Evolutionary conservation across 2,113 vertebrate species (phyloP).

Genomic region (Tapirus terrestris): DNA sequence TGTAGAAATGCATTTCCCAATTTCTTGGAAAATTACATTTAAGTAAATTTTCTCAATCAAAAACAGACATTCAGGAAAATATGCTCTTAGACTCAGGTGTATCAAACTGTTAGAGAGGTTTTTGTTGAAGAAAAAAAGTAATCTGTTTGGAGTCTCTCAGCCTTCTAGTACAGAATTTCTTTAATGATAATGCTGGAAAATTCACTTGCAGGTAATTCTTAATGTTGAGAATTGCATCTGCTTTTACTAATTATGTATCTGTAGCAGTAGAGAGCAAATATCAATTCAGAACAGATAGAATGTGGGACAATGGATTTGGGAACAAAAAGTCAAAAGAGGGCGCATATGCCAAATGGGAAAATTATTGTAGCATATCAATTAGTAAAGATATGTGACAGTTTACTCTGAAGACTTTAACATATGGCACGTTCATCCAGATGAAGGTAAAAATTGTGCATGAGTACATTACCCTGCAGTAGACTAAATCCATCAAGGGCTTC

Average conservation of each 20-base stretch:
- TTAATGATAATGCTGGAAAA: conserved; percentile 43
- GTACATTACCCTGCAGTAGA: conserved; percentile 24
- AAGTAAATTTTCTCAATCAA: conserved; percentile 55
- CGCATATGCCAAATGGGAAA: conserved; percentile 55
- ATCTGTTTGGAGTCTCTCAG: not conserved
- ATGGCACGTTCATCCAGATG: conserved; percentile 27
- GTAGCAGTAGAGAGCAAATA: conserved; percentile 40
- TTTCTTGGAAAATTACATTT: conserved; percentile 53
- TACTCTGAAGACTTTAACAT: conserved; percentile 46
- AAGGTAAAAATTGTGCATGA: conserved; percentile 32
- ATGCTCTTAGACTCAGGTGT: conserved; percentile 29
- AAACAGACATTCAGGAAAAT: conserved; percentile 54
- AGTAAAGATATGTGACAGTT: conserved; percentile 43
- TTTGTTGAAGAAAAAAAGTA: conserved; percentile 31
- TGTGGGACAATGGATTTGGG: conserved; percentile 31
- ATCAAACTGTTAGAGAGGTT: conserved; percentile 30
- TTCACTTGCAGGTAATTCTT: conserved; percentile 43
- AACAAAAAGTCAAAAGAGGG: conserved; percentile 57
- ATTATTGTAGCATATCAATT: conserved; percentile 13
- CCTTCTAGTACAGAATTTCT: conserved; percentile 11
- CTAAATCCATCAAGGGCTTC: conserved; percentile 41
- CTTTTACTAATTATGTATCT: conserved; percentile 63
- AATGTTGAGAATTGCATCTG: conserved; percentile 45
- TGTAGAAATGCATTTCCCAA: conserved; percentile 55
- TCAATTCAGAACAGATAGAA: conserved; percentile 53